Evolutionary conservation across 2,797 vertebrate genomes (phyloP).

Genomic region (Gymnoscopelus braueri): DNA sequence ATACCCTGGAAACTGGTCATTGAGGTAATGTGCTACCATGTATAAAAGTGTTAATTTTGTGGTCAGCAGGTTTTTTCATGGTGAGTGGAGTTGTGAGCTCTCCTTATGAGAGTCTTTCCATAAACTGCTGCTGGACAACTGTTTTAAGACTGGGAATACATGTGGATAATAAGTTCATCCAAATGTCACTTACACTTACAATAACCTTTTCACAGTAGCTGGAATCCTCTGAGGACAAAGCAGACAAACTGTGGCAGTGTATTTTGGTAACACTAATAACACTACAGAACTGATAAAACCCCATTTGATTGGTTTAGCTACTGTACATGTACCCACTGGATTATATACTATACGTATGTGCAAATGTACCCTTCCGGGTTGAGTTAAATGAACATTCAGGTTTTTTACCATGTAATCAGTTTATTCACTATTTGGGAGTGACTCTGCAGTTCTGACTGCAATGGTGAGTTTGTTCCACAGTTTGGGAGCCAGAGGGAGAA

Average conservation of each 20-base stretch:
- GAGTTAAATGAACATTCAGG: not conserved
- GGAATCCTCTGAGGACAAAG: not conserved
- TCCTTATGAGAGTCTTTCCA: slow-evolving; percentile 44
- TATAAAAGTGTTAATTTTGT: slow-evolving; percentile 29
- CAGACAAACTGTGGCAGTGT: not conserved
- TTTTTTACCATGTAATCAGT: no score
- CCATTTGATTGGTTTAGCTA: not conserved
- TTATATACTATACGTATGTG: no score
- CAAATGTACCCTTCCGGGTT: no score
- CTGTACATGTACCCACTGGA: no score
- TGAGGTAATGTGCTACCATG: slow-evolving; percentile 10
- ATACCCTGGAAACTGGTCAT: slow-evolving; percentile 19
- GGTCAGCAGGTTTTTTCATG: slow-evolving; percentile 28
- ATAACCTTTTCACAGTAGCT: slow-evolving; percentile 17
- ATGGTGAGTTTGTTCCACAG: no score
- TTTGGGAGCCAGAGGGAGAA: no score
- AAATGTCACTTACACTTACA: slow-evolving; percentile 15
- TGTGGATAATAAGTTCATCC: slow-evolving; percentile 14
- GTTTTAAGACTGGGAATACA: not conserved
- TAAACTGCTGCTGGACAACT: slow-evolving; percentile 36
- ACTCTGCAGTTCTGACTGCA: no score
- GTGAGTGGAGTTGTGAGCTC: slow-evolving; percentile 12
- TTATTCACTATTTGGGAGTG: no score
- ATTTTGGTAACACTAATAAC: not conserved
- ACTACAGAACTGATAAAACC: not conserved